Evolutionary conservation across 2,113 vertebrate species (phyloP).

Genomic region (Pituophis catenifer): DNA sequence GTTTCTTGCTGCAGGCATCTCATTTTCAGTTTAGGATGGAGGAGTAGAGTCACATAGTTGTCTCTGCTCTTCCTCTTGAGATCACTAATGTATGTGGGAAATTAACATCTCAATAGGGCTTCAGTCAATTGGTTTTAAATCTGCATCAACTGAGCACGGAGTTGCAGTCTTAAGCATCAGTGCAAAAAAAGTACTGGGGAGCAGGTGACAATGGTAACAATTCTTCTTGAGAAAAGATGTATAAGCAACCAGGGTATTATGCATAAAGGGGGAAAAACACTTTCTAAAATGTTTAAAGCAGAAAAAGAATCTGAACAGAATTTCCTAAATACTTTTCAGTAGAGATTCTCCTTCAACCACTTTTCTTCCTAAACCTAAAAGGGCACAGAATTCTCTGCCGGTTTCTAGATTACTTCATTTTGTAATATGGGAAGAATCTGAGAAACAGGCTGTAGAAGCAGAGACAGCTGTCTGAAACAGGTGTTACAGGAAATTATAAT

Average conservation of each 20-base stretch:
- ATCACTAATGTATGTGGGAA: not conserved
- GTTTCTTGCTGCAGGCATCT: not conserved
- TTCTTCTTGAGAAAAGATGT: not conserved
- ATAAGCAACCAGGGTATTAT: not conserved
- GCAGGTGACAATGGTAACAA: not conserved
- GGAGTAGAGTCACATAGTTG: not conserved
- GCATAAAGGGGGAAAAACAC: not conserved
- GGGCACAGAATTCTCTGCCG: constrained; percentile 40
- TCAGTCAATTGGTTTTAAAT: not conserved
- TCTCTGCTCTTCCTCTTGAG: not conserved
- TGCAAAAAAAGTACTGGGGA: not conserved
- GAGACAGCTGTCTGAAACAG: constrained; percentile 71
- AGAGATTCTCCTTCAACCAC: constrained; percentile 11
- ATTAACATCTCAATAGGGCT: not conserved
- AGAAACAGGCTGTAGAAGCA: constrained; percentile 59
- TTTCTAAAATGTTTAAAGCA: constrained; percentile 28
- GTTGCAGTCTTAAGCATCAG: not conserved
- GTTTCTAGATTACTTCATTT: constrained; percentile 62
- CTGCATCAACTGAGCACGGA: not conserved
- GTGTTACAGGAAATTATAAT: constrained; percentile 74
- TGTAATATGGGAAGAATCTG: constrained; percentile 65
- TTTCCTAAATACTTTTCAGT: constrained; percentile 34
- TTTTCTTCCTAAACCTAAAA: constrained; percentile 42
- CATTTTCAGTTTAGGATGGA: not conserved
- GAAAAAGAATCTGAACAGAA: constrained; percentile 45